Base-by-base conservation (phyloP, 2,113 vertebrate genomes). In the Irena cyanogastra region DNA sequence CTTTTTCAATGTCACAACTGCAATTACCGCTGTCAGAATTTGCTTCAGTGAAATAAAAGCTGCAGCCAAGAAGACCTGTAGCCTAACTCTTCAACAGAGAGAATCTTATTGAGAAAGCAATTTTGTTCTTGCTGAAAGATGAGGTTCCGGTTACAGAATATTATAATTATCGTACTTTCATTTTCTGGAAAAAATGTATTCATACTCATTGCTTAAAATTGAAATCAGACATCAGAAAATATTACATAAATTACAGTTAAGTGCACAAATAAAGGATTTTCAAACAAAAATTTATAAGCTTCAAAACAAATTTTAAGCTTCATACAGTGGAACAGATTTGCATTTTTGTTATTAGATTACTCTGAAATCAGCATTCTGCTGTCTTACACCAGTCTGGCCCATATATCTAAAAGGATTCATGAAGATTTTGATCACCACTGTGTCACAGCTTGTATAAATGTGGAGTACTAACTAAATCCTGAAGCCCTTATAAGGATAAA, bases 181-280 rank as follows among this genome's bases (percentile, higher is more conserved):
- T 33, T 80, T 87, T 79, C 56, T 86, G 56, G 56, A 93, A 94
- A 94, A 39, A 83, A 66, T 90, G 57, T 20, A 83, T 74, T 75
- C 44, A 68, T 84, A 65, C 8, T 94, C 41, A 81, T 90, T 96
- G 96, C 64, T 70, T 68, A 89, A 87, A 82, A 41, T 8, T 41
- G 72, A 94, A 93, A 87, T 89, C 78, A 75, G 44, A 17, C 53
- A 89, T 84, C 20, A 90, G 70, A n/a, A 95, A 68, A 89, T 60
- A 90, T 35, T 69, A 60, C 76, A 84, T 76, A 84, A 89, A 83
- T 92, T 70, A 80, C 56, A 90, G 23, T 45, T 83, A 94, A 82
- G 30, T 54, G 56, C 42, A 88, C 59, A 88, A 89, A 59, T 20
- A 83, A 83, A 69, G 21, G 28, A 81, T 41, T 82, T 50, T 53